Percentiles rank a stretch among this genome's conserved stretches.
Conservation (phyloP, 2,113 vertebrate genomes). For the Gnathonemus longibarbis region DNA sequence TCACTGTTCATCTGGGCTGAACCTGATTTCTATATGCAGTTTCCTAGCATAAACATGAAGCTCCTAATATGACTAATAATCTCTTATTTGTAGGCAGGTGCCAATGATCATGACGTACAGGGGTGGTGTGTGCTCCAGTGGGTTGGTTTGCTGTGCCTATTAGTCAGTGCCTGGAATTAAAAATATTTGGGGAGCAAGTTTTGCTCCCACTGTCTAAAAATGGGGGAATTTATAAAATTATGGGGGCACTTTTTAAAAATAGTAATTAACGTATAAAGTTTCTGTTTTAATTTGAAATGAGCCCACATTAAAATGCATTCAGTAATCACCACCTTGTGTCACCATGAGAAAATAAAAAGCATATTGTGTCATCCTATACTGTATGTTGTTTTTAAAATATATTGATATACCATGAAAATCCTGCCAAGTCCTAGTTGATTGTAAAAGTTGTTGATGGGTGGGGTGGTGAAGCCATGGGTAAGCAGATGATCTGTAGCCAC, state of each 20-base stretch:
- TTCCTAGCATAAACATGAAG: not conserved
- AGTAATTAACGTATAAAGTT: not conserved
- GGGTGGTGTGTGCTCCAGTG: not conserved
- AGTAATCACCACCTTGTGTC: not conserved
- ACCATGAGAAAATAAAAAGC: not conserved
- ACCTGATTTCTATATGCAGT: not conserved
- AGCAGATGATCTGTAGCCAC: not conserved
- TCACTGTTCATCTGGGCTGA: not conserved
- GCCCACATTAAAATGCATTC: not conserved
- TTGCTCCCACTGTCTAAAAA: not conserved
- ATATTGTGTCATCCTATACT: not conserved
- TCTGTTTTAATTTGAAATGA: not conserved
- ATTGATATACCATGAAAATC: not conserved
- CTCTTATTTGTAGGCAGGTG: not conserved
- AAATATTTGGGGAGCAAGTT: not conserved
- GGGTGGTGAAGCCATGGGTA: not conserved
- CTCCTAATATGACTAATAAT: not conserved
- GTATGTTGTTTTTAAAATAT: not conserved
- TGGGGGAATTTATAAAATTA: not conserved
- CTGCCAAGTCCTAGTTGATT: not conserved
- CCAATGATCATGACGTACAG: not conserved
- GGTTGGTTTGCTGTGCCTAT: not conserved
- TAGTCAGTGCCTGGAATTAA: not conserved
- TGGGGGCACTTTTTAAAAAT: not conserved
- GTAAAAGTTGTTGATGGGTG: not conserved